Conservation (phyloP, 2,888 invertebrate genomes). For the Cylloceria caligata region DNA sequence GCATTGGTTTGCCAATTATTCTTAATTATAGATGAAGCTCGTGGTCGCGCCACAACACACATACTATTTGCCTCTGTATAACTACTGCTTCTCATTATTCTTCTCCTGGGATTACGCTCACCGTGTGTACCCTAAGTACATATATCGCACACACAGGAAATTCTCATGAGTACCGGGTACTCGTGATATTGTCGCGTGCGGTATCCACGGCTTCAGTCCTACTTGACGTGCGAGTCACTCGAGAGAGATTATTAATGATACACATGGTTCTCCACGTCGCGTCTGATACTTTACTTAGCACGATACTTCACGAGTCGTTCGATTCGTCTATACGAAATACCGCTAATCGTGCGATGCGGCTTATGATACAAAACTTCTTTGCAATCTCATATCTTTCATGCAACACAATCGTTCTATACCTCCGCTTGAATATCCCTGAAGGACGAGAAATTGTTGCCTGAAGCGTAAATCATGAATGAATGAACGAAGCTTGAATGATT, state of each 20-base stretch:
- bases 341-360: conserved; percentile 27
- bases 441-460: conserved; percentile 24
- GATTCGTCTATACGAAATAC: conserved; percentile 15
- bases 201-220: conserved; percentile 22
- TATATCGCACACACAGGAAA: conserved; percentile 39
- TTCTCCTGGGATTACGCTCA: conserved; percentile 39
- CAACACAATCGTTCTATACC: conserved; percentile 7
- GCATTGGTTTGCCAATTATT: conserved; percentile 80
- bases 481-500: conserved; percentile 52
- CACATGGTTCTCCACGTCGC: conserved; percentile 9
- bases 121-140: conserved; percentile 19
- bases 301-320: conserved; percentile 17
- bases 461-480: conserved; percentile 46
- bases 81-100: conserved; percentile 49
- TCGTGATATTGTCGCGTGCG: conserved; percentile 38
- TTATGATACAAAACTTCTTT: conserved; percentile 28
- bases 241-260: conserved; percentile 56
- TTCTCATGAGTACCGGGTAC: conserved; percentile 27
- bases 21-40: conserved; percentile 77
- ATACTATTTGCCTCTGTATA: conserved; percentile 36
- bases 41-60: conserved; percentile 38
- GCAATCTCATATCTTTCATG: conserved; percentile 29
- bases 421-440: conserved; percentile 9
- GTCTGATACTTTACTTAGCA: conserved; percentile 3
- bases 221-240: conserved; percentile 11